Base-by-base conservation (phyloP, 2,888 invertebrate genomes). In the Cephus sareptanus region DNA sequence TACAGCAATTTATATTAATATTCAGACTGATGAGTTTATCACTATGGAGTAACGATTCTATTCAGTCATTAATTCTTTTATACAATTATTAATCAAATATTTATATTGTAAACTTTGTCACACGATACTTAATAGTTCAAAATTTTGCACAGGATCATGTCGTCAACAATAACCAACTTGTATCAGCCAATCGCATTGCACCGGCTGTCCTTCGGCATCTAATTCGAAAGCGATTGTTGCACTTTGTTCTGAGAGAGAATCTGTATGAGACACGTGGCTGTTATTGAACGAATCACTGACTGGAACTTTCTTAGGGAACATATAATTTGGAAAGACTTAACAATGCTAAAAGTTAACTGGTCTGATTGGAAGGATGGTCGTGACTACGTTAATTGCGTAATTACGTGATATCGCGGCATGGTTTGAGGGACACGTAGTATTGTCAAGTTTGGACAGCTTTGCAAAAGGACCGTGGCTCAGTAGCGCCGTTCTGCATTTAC, bases 381-480 rank as follows among this genome's bases (percentile, higher is more conserved):
- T 23, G 56, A 56, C 56, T 56, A 56, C 23, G 33, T 71, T 71
- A 12, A 37, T 74, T 74, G 37, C 74, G 74, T 37, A 74, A 74
- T 74, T 74, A 71, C 75, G 76, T 76, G 74, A 79, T 78, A 79
- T 76, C 79, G 78, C 79, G 76, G 75, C 75, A 75, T 76, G 77
- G 79, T 86, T 86, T 87, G 86, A 85, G 87, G 1, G 71, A 71
- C 71, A 71, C 71, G 71, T 71, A 71, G 84, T 86, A 86, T 87
- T 77, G 76, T 79, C 77, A 68, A 70, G 30, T 69, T 88, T 31
- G 31, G 33, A 23, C 34, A 71, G 71, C 71, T 71, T 71, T 71
- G 33, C 77, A 33, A 80, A 71, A 33, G 13, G 33, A 71, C 71
- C 71, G 71, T 34, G 30, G 33, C 31, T 31, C 71, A 71, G 71